A percentile compares a stretch with the other conserved stretches of the same genome.
These are phyloP conservation scores for Epistrophe grossulariae DNA, from an alignment of 2,888 invertebrate species.

Conservation along the genomic window DNA sequence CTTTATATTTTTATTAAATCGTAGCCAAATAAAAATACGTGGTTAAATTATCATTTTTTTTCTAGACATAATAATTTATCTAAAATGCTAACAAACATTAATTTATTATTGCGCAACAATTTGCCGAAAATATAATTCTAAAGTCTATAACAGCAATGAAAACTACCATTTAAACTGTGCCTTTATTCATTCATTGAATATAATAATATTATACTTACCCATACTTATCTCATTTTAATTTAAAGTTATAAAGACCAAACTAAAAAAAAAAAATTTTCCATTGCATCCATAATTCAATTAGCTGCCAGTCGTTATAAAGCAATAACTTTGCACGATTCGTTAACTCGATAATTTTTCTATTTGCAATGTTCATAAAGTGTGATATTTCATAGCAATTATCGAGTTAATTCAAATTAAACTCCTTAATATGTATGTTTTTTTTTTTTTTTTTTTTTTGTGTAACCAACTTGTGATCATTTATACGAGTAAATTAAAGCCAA, in stretches of 20 bases:
- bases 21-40: too few species aligned
- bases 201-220: neutral
- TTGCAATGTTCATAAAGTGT: constrained; percentile 52
- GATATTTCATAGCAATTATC: constrained; percentile 54
- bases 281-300: constrained; percentile 38
- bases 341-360: constrained; percentile 57
- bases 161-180: neutral
- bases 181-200: neutral
- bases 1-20: too few species aligned
- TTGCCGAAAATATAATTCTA: neutral
- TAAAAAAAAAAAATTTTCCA: constrained; percentile 20
- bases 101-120: neutral
- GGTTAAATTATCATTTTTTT: too few species aligned
- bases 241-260: neutral
- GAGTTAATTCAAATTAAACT: constrained; percentile 51
- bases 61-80: too few species aligned
- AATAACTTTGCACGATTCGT: constrained; percentile 50
- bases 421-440: constrained; percentile 2
- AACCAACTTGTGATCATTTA: constrained; percentile 15
- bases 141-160: neutral
- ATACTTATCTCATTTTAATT: neutral
- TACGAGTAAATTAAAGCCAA: neutral
- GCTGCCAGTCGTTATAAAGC: constrained; percentile 40
- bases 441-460: neutral
- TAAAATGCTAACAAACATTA: neutral